These are phyloP conservation scores for Dasyurus viverrinus DNA, from an alignment of 2,113 vertebrate species.

Conservation along the genomic window DNA sequence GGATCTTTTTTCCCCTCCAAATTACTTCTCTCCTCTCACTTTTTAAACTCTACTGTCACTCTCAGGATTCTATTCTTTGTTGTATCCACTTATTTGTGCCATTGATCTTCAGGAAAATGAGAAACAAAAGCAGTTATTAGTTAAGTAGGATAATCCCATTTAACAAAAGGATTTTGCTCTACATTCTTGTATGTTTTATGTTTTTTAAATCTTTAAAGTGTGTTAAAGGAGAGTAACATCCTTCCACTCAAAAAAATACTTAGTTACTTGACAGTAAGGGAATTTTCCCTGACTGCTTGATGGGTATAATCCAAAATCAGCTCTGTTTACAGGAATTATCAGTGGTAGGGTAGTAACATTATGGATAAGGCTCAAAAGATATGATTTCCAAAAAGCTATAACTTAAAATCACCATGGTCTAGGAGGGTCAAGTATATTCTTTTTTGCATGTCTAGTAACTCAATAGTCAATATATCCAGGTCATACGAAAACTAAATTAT, in stretches of 20 bases:
- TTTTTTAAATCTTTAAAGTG: not conserved
- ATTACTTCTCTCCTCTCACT: not conserved
- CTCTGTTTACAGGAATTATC: not conserved
- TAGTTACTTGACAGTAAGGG: not conserved
- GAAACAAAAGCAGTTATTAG: not conserved
- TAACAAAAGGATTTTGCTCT: not conserved
- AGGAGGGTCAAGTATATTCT: not conserved
- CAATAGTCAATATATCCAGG: not conserved
- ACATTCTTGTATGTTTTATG: not conserved
- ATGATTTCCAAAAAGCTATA: not conserved
- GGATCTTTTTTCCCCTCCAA: no score
- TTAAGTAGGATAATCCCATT: not conserved
- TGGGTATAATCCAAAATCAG: not conserved
- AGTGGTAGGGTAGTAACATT: not conserved
- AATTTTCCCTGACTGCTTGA: not conserved
- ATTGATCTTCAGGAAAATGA: not conserved
- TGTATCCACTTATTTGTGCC: not conserved
- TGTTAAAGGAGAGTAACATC: not conserved
- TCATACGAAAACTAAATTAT: not conserved
- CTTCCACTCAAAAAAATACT: not conserved
- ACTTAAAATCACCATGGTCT: not conserved
- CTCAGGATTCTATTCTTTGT: not conserved
- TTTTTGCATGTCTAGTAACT: not conserved
- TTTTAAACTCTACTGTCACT: not conserved
- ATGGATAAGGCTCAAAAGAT: not conserved